Percentiles rank a stretch among this genome's conserved stretches.
phyloP scores from a whole-genome alignment of 2,888 invertebrate species.

The Argyresthia albistria region DNA sequence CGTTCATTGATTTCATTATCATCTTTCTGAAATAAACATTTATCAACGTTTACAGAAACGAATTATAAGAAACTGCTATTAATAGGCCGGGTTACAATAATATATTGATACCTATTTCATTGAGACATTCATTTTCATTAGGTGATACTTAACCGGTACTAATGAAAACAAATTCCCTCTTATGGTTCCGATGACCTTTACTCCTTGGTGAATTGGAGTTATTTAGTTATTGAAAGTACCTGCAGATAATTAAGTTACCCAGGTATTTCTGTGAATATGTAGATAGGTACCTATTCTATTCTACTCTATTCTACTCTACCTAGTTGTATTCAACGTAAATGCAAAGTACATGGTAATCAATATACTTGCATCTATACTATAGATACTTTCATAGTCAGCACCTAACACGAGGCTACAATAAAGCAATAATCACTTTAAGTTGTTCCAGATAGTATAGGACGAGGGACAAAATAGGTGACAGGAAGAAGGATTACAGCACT shows the following conservation, averaged over 20 bases:
- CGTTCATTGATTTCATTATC: background rate
- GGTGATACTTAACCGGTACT: slow-evolving; percentile 13
- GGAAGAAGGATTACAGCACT: background rate
- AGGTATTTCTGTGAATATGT: background rate
- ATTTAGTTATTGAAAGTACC: slow-evolving; percentile 13
- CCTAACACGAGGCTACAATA: too few species aligned
- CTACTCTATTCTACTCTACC: too few species aligned
- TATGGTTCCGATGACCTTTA: too few species aligned
- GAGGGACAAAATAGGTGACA: too few species aligned
- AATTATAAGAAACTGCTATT: slow-evolving; percentile 3
- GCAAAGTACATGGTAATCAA: too few species aligned
- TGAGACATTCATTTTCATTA: slow-evolving; percentile 5
- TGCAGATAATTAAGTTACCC: background rate
- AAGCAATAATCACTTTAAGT: too few species aligned
- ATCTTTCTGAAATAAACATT: background rate
- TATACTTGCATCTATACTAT: too few species aligned
- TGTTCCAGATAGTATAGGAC: too few species aligned
- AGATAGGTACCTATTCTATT: background rate
- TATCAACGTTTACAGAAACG: background rate
- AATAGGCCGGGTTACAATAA: background rate
- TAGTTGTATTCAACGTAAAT: too few species aligned
- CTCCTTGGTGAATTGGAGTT: background rate
- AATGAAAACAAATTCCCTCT: too few species aligned
- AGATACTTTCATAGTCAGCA: too few species aligned
- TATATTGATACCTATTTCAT: background rate